Conservation (phyloP, 2,888 invertebrate genomes). For the Agriotes lineatus region DNA sequence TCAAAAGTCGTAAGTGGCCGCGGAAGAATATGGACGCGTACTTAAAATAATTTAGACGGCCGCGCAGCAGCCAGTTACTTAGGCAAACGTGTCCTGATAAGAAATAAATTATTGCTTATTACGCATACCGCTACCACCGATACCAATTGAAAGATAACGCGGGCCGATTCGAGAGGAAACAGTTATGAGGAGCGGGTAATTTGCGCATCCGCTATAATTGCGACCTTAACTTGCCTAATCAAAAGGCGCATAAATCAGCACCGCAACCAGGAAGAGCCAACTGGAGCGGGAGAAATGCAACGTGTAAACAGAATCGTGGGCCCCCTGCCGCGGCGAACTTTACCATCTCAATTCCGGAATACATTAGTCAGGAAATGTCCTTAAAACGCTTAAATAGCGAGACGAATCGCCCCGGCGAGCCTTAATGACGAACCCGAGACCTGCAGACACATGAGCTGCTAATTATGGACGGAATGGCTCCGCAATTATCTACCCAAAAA, state of each 20-base stretch:
- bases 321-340: constrained; percentile 43
- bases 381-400: constrained; percentile 17
- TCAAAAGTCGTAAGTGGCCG: constrained; percentile 3
- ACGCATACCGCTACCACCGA: constrained; percentile 8
- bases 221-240: constrained; percentile 15
- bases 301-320: constrained; percentile 43
- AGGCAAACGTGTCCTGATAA: constrained; percentile 19
- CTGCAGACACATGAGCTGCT: too few relatives aligned
- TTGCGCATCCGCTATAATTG: constrained; percentile 14
- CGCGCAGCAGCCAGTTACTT: constrained; percentile 8
- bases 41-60: constrained; percentile 14
- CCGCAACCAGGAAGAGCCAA: constrained; percentile 45
- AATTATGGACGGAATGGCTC: too few relatives aligned
- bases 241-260: constrained; percentile 27
- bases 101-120: constrained; percentile 19
- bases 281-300: constrained; percentile 38
- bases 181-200: background rate
- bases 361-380: constrained; percentile 32
- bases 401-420: background rate
- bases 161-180: constrained; percentile 2
- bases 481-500: too few relatives aligned
- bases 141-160: constrained; percentile 23
- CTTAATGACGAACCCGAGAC: too few relatives aligned
- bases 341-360: constrained; percentile 45
- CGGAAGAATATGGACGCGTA: constrained; percentile 4